Base-by-base conservation (phyloP, 2,797 vertebrate genomes). In the Characodon lateralis region DNA sequence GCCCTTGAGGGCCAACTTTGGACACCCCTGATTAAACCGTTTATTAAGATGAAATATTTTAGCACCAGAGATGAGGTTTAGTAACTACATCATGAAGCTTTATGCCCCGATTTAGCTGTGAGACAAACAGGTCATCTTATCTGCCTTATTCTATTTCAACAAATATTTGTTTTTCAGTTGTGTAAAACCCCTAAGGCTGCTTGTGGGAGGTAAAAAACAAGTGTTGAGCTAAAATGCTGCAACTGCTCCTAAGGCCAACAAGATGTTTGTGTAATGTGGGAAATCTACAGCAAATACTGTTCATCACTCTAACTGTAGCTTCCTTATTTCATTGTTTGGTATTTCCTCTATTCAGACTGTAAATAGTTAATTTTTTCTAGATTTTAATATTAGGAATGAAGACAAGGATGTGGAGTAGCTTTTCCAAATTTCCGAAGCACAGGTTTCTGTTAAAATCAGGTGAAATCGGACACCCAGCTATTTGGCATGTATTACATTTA, bases 201-300 rank as follows among this genome's bases (percentile, higher is more conserved):
- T 39, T 74, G 76, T 56, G 35, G 24, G 31, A 73, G 39, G 1
- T 24, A n/a, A 68, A 41, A 43, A 39, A 39, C 1, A 39, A 39
- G 6, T 18, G 63, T 35, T 83, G 76, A 79, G 68, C 55, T 73
- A 10, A 81, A 72, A 76, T 65, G 24, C 48, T 80, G 68, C 20
- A 76, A 43, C 68, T 35, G 39, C 74, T 76, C 74, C 56, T 12
- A 61, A 35, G 74, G 46, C 18, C 14, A n/a, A 12, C 6, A 20
- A 28, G n/a, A 77, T 72, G 46, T 78, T 72, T 87, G 77, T 51
- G 53, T 63, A 87, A 71, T 81, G 78, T 48, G 71, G 70, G 59
- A 65, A 53, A 70, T 86, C 63, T 56, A 50, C 31, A 31, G 24
- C 28, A 80, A 66, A 48, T 35, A 72, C 10, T 76, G 18, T 56